A percentile compares a stretch with the other conserved stretches of the same genome.
Evolutionary conservation across 2,888 invertebrate genomes (phyloP).

Genomic region (Limnephilus lunatus): DNA sequence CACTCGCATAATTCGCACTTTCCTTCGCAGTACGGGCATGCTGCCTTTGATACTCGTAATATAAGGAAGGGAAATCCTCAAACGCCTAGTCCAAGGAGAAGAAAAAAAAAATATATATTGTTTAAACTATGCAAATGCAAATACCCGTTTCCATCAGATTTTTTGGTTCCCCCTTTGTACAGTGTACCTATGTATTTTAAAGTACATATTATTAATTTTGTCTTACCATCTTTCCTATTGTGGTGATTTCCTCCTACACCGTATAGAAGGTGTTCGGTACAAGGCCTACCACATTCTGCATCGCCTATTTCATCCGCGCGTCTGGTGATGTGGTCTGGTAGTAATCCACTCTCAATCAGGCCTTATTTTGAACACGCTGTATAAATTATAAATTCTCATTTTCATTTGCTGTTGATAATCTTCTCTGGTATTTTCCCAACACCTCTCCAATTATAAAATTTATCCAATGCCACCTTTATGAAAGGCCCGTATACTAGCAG

Average conservation of each 20-base stretch:
- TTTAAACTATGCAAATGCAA: not conserved
- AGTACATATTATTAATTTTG: not conserved
- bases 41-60: no score
- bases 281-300: not conserved
- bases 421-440: not conserved
- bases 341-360: conserved; percentile 2
- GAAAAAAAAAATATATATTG: no score
- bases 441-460: not conserved
- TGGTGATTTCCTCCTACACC: not conserved
- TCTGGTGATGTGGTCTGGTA: not conserved
- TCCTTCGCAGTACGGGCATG: no score
- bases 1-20: no score
- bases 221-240: not conserved
- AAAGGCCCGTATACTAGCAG: not conserved
- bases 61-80: no score
- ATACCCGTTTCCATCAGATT: not conserved
- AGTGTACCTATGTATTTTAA: not conserved
- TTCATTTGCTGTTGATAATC: not conserved
- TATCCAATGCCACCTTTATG: not conserved
- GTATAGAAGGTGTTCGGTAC: not conserved
- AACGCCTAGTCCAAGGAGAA: no score
- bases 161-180: not conserved
- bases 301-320: not conserved
- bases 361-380: not conserved
- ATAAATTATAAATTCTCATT: not conserved